Base-by-base conservation (phyloP, 2,888 invertebrate genomes). In the Tillus elongatus region DNA sequence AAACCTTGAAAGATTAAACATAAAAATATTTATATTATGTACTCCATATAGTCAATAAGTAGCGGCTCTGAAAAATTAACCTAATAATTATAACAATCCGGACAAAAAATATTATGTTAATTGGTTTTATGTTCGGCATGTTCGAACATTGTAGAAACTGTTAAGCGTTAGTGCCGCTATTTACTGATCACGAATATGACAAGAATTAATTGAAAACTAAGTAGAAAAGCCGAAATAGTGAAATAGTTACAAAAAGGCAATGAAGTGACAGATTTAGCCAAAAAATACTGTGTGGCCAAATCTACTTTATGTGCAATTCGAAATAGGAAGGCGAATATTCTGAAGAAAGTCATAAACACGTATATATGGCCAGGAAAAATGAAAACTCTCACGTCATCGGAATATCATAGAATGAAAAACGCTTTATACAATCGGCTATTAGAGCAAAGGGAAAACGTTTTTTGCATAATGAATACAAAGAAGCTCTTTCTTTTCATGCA, bases 51-150 rank as follows among this genome's bases (percentile, higher is more conserved):
- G n/a, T 30, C 13, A 30, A 30, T 14, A 12, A n/a, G n/a, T n/a
- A n/a, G n/a, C n/a, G 13, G 13, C 30, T 30, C 30, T 30, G 2
- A 30, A 30, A 14, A 13, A n/a, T 30, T 13, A 30, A 30, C 30
- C 30, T n/a, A 13, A 30, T 14, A 15, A 30, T 14, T 30, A 14
- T 30, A 15, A 13, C 12, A 13, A 30, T 13, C 15, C 30, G 15
- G 13, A 30, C 13, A 13, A 29, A 29, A 13, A 29, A 29, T 13
- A 29, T 8, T 12, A 29, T 29, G 12, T 12, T 29, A 13, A 13
- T 13, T 4, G 13, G 29, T 29, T 29, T 29, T 4, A 12, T 29
- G 4, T 10, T 29, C 13, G 29, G 4, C 29, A 29, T 10, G 12
- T 29, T 12, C 29, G n/a, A n/a, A n/a, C 29, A 13, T 29, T 4